Conservation (phyloP, 1,140 invertebrate genomes). For the Drosophila nebulosa region DNA sequence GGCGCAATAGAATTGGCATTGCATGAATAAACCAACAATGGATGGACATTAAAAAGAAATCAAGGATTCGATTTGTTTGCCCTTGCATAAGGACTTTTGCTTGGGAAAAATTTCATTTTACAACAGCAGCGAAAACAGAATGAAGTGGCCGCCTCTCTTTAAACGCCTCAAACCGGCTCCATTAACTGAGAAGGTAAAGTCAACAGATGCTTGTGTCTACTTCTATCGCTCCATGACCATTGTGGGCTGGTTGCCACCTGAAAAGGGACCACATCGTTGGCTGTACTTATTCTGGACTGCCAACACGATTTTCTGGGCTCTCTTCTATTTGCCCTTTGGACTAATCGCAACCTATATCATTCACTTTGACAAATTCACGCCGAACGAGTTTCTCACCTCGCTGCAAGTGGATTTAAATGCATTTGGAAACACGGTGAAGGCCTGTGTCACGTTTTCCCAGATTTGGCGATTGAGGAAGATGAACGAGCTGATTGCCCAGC, state of each 20-base stretch:
- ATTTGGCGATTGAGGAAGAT: slow-evolving; percentile 40
- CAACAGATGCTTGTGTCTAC: slow-evolving; percentile 35
- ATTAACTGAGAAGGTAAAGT: slow-evolving; percentile 5
- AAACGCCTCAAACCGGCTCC: slow-evolving; percentile 34
- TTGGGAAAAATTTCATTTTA: neutral
- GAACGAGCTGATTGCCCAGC: slow-evolving; percentile 23
- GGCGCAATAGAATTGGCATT: neutral
- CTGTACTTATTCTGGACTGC: slow-evolving; percentile 17
- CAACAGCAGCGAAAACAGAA: neutral
- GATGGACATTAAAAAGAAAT: slow-evolving; percentile 54
- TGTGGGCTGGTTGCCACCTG: slow-evolving; percentile 39
- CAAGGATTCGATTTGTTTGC: slow-evolving; percentile 1
- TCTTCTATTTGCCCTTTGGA: slow-evolving; percentile 34
- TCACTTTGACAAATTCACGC: slow-evolving; percentile 35
- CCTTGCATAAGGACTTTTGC: slow-evolving; percentile 6
- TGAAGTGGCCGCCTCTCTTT: slow-evolving; percentile 16
- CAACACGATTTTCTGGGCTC: slow-evolving; percentile 17
- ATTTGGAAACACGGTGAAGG: slow-evolving; percentile 25
- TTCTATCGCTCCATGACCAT: slow-evolving; percentile 22
- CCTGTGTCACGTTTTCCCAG: neutral
- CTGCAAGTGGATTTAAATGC: slow-evolving; percentile 48
- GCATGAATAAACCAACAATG: slow-evolving; percentile 39
- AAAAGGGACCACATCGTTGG: neutral
- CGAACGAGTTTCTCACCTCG: slow-evolving; percentile 48
- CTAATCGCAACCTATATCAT: slow-evolving; percentile 32